Percentiles rank a stretch among this genome's conserved stretches.
These are phyloP conservation scores for Anagrus nilaparvatae DNA, from an alignment of 1,140 invertebrate species.

Conservation along the genomic window DNA sequence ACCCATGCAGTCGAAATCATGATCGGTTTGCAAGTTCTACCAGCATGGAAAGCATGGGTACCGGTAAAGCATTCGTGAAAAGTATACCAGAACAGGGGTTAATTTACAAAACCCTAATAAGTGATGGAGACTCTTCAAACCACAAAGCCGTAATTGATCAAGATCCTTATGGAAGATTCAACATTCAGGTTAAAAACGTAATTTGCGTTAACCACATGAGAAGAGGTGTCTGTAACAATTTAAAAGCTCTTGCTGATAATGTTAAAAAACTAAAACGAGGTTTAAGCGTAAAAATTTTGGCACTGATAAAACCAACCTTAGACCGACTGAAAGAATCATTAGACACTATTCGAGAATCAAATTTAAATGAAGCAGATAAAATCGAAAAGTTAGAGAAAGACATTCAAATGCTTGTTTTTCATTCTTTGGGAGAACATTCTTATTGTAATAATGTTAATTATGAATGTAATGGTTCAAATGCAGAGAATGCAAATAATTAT, in stretches of 20 bases:
- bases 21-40: not conserved
- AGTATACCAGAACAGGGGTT: conserved; percentile 12
- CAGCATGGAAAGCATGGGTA: conserved; percentile 1
- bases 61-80: not conserved
- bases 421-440: conserved; percentile 2
- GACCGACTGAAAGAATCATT: not conserved
- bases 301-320: not conserved
- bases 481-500: too few relatives aligned
- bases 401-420: not conserved
- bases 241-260: not conserved
- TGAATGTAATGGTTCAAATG: not conserved
- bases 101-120: conserved; percentile 5
- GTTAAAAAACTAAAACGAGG: not conserved
- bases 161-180: not conserved
- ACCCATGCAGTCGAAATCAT: not conserved
- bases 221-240: not conserved
- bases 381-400: not conserved
- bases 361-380: not conserved
- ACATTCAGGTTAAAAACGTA: conserved; percentile 1
- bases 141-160: not conserved
- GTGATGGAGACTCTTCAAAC: conserved; percentile 3
- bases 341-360: not conserved
- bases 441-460: not conserved
- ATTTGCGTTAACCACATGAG: not conserved
- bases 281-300: not conserved